These are phyloP conservation scores for Lydus trimaculatus DNA, from an alignment of 2,888 invertebrate genomes.

Conservation along the genomic window DNA sequence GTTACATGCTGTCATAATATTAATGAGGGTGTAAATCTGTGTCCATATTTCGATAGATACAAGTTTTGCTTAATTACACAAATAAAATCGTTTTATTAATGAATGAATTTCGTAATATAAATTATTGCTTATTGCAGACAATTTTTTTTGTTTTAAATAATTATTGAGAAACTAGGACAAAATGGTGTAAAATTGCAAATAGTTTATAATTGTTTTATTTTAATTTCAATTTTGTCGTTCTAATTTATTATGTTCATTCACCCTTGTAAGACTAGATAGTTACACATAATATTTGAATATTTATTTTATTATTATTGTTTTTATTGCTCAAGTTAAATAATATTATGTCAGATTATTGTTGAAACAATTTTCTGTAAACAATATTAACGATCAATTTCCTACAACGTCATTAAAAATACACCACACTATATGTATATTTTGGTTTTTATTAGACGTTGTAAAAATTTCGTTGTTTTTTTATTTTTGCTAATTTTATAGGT, in stretches of 20 bases:
- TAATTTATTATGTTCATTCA: slow-evolving; percentile 5
- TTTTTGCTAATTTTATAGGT: too few relatives aligned
- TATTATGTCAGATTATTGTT: slow-evolving; percentile 6
- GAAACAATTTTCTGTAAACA: not conserved
- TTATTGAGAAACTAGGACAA: slow-evolving; percentile 6
- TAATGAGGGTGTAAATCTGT: not conserved
- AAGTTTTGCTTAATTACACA: not conserved
- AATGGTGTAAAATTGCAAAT: not conserved
- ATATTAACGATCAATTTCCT: not conserved
- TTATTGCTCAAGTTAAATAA: slow-evolving; percentile 5
- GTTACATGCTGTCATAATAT: not conserved
- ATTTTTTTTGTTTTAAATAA: not conserved
- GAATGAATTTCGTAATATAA: slow-evolving; percentile 12
- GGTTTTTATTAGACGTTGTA: not conserved
- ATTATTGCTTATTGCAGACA: not conserved
- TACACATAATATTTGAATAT: not conserved
- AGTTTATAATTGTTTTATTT: not conserved
- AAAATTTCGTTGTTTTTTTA: not conserved
- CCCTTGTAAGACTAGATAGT: not conserved
- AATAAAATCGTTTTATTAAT: not conserved
- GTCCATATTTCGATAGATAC: not conserved
- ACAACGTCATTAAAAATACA: not conserved
- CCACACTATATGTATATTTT: too few relatives aligned
- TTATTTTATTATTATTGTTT: not conserved
- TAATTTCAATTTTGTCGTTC: not conserved